These are phyloP conservation scores for Branchellion lobata DNA, from an alignment of 2,888 invertebrate species.

Conservation along the genomic window DNA sequence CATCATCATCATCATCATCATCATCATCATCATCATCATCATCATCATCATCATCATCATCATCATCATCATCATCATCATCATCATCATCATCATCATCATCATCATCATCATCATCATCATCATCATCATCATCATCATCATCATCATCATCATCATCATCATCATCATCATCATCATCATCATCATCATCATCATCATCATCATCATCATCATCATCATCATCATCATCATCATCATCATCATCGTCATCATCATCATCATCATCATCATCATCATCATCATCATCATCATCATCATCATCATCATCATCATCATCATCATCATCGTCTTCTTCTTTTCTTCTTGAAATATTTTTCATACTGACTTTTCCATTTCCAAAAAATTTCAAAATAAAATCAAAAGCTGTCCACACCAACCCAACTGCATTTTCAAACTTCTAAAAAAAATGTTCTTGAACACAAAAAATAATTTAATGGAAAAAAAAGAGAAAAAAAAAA, in stretches of 20 bases:
- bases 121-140: not conserved
- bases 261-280: conserved; percentile 37
- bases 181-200: not conserved
- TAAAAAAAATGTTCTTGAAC: too few species aligned
- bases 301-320: conserved; percentile 39
- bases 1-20: not conserved
- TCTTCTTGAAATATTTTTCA: not conserved
- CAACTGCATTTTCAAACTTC: too few species aligned
- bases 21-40: not conserved
- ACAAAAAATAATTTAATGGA: too few species aligned
- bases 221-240: not conserved
- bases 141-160: not conserved
- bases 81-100: not conserved
- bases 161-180: not conserved
- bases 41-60: not conserved
- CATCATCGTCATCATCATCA: conserved; percentile 25
- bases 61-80: not conserved
- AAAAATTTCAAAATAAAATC: conserved; percentile 15
- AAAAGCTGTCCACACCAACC: not conserved
- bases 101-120: not conserved
- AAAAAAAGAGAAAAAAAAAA: too few species aligned
- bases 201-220: not conserved
- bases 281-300: conserved; percentile 40
- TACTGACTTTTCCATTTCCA: not conserved
- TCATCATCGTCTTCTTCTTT: conserved; percentile 17